Conservation (phyloP, 2,113 vertebrate species). For the Pampusana beccarii region DNA sequence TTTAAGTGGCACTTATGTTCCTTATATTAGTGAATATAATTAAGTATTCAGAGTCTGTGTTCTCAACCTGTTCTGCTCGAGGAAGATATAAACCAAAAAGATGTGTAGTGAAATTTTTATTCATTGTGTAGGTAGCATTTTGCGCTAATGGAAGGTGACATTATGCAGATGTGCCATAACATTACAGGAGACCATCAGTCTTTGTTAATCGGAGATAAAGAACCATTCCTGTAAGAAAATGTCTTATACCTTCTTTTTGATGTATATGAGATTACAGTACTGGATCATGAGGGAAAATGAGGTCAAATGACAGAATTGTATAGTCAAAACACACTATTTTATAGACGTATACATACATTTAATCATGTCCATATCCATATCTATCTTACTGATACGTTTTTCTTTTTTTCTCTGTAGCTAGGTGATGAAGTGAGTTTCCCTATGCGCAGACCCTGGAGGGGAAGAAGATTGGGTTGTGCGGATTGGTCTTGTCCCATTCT, state of each 20-base stretch:
- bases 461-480: neutral
- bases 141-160: neutral
- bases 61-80: neutral
- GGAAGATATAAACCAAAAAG: neutral
- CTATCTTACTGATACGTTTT: neutral
- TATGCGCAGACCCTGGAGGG: neutral
- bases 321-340: neutral
- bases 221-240: neutral
- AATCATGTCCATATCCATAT: neutral
- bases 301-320: neutral
- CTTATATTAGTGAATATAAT: neutral
- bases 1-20: neutral
- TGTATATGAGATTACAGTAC: neutral
- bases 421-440: neutral
- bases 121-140: neutral
- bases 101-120: neutral
- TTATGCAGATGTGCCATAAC: neutral
- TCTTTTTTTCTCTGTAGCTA: neutral
- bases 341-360: neutral
- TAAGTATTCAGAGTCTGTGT: neutral
- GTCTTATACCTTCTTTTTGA: neutral
- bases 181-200: neutral
- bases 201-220: neutral
- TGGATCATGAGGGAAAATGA: neutral
- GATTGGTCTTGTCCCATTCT: neutral